Evolutionary conservation across 2,113 vertebrate species (phyloP).

Genomic region (Chloebia gouldiae): DNA sequence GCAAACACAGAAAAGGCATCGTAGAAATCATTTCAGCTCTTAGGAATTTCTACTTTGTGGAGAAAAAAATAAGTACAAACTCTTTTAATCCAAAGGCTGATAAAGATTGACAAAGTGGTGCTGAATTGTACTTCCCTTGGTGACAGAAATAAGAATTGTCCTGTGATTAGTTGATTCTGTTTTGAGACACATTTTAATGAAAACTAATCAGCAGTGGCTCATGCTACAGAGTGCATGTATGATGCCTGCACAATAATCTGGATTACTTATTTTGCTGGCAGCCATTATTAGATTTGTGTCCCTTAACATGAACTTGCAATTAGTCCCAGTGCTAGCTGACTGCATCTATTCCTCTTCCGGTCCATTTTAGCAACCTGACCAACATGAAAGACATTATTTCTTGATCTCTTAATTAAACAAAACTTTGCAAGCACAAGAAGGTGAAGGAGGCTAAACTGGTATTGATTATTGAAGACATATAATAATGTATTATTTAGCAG

Average conservation of each 20-base stretch:
- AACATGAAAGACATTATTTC: constrained; percentile 13
- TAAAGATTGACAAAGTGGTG: background rate
- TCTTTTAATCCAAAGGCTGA: background rate
- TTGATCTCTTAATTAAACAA: constrained; percentile 53
- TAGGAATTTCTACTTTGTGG: background rate
- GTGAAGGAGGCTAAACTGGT: constrained; percentile 24
- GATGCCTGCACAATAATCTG: background rate
- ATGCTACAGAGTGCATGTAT: background rate
- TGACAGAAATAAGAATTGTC: background rate
- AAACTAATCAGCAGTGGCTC: background rate
- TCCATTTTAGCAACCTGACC: background rate
- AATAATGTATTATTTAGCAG: constrained; percentile 44
- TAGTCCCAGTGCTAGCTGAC: background rate
- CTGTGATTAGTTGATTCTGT: background rate
- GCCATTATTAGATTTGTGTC: background rate
- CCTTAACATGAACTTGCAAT: background rate
- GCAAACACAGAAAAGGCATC: background rate
- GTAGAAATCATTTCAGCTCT: background rate
- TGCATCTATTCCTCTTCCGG: background rate
- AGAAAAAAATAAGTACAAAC: background rate
- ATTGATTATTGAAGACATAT: constrained; percentile 23
- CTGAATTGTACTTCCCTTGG: background rate
- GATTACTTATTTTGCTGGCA: background rate
- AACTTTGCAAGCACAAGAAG: background rate
- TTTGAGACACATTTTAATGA: background rate